These are phyloP conservation scores for Philonicus albiceps DNA, from an alignment of 2,888 invertebrate species.

Conservation along the genomic window DNA sequence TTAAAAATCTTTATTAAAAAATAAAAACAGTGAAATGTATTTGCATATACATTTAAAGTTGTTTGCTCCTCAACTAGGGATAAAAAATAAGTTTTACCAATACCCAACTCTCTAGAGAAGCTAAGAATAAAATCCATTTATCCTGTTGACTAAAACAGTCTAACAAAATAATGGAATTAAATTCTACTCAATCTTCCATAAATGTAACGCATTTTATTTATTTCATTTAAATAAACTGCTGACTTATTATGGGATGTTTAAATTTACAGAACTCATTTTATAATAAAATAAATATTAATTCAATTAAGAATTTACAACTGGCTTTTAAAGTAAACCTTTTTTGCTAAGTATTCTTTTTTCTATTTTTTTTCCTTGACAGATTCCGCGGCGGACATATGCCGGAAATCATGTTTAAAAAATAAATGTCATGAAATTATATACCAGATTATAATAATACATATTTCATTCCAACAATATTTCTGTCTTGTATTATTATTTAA, in stretches of 20 bases:
- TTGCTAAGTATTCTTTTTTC: too few species aligned
- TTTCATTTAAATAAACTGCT: constrained; percentile 55
- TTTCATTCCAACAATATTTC: too few species aligned
- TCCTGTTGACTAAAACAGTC: constrained; percentile 56
- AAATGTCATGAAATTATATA: too few species aligned
- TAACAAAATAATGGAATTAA: constrained; percentile 46
- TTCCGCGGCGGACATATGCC: too few species aligned
- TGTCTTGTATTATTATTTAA: too few species aligned
- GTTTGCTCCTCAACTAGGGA: constrained; percentile 63
- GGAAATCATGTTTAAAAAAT: too few species aligned
- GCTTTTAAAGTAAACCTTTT: too few species aligned
- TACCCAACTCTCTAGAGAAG: constrained; percentile 48
- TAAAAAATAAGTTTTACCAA: constrained; percentile 41
- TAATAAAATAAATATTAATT: background rate
- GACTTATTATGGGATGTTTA: constrained; percentile 52
- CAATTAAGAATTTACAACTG: too few species aligned
- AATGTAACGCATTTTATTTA: constrained; percentile 58
- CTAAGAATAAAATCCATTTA: constrained; percentile 29
- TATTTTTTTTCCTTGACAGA: too few species aligned
- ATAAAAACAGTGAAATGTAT: background rate
- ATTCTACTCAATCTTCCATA: constrained; percentile 44
- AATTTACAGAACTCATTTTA: background rate
- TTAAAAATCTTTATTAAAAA: background rate
- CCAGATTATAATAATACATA: too few species aligned
- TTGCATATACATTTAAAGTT: background rate